phyloP scores from a whole-genome alignment of 2,797 vertebrate genomes.

The Trematomus bernacchii region DNA sequence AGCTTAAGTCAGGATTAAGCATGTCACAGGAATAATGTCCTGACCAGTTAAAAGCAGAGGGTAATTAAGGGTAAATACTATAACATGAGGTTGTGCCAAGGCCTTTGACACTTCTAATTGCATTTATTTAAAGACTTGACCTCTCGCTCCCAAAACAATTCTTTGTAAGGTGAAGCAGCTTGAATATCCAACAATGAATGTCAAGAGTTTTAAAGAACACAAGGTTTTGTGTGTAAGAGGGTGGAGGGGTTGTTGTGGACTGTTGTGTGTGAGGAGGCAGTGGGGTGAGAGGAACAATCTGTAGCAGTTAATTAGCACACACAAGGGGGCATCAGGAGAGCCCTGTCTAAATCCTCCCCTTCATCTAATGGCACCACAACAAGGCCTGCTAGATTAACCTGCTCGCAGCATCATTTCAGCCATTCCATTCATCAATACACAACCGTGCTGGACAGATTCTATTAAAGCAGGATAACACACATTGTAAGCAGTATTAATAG shows the following conservation, averaged over 20 bases:
- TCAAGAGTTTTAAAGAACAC: conserved; percentile 81
- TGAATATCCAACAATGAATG: conserved; percentile 71
- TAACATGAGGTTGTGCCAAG: conserved; percentile 71
- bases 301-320: conserved; percentile 82
- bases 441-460: conserved; percentile 30
- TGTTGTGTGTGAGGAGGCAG: conserved; percentile 42
- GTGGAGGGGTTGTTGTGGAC: conserved; percentile 30
- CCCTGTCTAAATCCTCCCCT: conserved; percentile 76
- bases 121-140: conserved; percentile 81
- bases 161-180: conserved; percentile 69
- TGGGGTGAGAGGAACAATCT: conserved; percentile 60
- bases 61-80: conserved; percentile 81
- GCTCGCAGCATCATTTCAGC: conserved; percentile 56
- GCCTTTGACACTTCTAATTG: conserved; percentile 81
- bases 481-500: conserved; percentile 50
- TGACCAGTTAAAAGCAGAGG: conserved; percentile 46
- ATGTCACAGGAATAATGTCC: conserved; percentile 40
- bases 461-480: conserved; percentile 32
- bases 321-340: conserved; percentile 65
- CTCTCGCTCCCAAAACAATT: conserved; percentile 72
- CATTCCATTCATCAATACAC: conserved; percentile 50
- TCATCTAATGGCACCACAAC: conserved; percentile 76
- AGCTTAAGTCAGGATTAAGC: conserved; percentile 40
- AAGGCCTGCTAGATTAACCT: conserved; percentile 77
- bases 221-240: conserved; percentile 56